Evolutionary conservation across 1,140 invertebrate species (phyloP).

Genomic region (Procambarus clarkii): DNA sequence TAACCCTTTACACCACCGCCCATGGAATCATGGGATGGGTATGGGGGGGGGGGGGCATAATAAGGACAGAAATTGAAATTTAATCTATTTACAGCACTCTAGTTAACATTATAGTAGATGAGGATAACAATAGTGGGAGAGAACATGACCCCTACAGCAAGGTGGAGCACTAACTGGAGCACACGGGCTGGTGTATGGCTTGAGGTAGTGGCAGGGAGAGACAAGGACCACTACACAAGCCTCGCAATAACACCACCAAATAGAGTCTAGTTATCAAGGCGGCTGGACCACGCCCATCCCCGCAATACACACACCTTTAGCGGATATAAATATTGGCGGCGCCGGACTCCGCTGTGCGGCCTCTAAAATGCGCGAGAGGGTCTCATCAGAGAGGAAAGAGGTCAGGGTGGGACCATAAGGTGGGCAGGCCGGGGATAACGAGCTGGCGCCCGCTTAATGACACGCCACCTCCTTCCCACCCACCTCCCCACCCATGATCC

Average conservation of each 20-base stretch:
- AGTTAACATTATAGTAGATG: too few relatives aligned
- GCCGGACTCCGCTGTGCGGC: background rate
- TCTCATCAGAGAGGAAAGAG: conserved; percentile 16
- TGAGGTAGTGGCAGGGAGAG: background rate
- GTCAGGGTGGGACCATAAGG: conserved; percentile 52
- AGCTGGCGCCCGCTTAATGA: conserved; percentile 42
- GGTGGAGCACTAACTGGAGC: background rate
- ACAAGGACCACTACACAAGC: background rate
- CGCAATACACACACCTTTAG: conserved; percentile 15
- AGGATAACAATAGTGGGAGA: too few relatives aligned
- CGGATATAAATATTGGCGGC: conserved; percentile 31
- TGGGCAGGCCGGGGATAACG: conserved; percentile 40
- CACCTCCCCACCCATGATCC: background rate
- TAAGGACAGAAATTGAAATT: too few relatives aligned
- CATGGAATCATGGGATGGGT: too few relatives aligned
- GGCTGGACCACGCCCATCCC: conserved; percentile 30
- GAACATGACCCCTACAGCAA: background rate
- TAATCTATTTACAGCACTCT: too few relatives aligned
- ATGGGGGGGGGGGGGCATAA: too few relatives aligned
- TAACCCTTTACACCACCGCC: too few relatives aligned
- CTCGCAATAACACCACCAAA: background rate
- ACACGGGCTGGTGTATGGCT: background rate
- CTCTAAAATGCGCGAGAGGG: background rate
- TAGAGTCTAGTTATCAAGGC: conserved; percentile 24
- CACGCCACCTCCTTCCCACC: conserved; percentile 3